These are phyloP conservation scores for Thera britannica DNA, from an alignment of 2,888 invertebrate genomes.

Conservation along the genomic window DNA sequence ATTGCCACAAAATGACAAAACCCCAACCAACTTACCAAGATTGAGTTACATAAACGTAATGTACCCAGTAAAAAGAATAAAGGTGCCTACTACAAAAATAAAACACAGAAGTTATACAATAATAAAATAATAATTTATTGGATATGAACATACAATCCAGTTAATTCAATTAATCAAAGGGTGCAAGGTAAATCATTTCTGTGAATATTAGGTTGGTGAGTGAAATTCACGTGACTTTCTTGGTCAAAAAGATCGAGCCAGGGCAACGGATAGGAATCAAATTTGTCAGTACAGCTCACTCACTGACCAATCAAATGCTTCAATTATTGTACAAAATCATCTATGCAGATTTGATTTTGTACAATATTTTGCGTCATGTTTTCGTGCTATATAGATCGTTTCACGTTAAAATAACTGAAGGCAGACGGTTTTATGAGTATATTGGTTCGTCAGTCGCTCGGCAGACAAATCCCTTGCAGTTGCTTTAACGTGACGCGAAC, in stretches of 20 bases:
- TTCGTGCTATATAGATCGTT: no score
- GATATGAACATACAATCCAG: slow-evolving; percentile 24
- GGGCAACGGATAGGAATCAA: background rate
- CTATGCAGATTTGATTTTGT: background rate
- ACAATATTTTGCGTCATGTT: background rate
- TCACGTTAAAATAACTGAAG: no score
- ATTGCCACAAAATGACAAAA: no score
- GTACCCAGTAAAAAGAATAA: no score
- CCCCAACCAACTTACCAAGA: no score
- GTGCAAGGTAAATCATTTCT: slow-evolving; percentile 17
- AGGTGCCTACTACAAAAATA: background rate
- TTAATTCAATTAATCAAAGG: slow-evolving; percentile 20
- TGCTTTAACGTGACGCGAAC: no score
- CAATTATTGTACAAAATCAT: no score
- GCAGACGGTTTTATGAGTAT: no score
- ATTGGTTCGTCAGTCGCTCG: no score
- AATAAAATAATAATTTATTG: slow-evolving; percentile 27
- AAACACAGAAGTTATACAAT: slow-evolving; percentile 18
- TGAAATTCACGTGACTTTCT: slow-evolving; percentile 1
- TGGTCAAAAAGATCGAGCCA: slow-evolving; percentile 1
- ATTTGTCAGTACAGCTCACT: background rate
- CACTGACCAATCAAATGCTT: background rate
- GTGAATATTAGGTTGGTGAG: slow-evolving; percentile 14
- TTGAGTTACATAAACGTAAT: no score
- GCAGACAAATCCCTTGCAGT: no score